Evolutionary conservation across 1,140 invertebrate species (phyloP).

Genomic region (Dendrolimus punctatus): DNA sequence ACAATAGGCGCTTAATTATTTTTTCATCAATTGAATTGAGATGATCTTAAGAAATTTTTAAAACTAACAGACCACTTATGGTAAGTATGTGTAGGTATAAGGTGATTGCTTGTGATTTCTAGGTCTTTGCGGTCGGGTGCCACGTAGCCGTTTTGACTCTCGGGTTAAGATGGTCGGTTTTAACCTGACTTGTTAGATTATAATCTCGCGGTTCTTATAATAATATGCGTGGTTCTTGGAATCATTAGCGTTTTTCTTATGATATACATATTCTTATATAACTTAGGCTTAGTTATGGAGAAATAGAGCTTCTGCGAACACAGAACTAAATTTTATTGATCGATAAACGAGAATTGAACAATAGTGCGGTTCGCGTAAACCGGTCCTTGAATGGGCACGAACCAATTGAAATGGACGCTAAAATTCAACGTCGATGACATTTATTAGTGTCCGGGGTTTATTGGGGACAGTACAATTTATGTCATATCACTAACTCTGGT

Average conservation of each 20-base stretch:
- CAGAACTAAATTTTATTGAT: constrained; percentile 1
- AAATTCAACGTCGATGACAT: constrained; percentile 7
- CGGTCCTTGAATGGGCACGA: constrained; percentile 8
- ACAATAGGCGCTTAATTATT: too few species aligned
- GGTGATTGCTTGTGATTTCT: too few species aligned
- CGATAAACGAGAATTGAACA: constrained; percentile 7
- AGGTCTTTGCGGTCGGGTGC: too few species aligned
- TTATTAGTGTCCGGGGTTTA: constrained; percentile 3
- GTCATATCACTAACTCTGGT: background rate
- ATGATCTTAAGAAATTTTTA: too few species aligned
- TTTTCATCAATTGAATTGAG: too few species aligned
- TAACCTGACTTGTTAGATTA: too few species aligned
- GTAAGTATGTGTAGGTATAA: too few species aligned
- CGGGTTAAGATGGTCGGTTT: too few species aligned
- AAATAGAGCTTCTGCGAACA: background rate
- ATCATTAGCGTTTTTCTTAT: background rate
- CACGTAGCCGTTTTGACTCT: too few species aligned
- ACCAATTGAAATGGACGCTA: constrained; percentile 1
- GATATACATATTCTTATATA: background rate
- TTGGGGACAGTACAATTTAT: constrained; percentile 3
- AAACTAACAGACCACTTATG: too few species aligned
- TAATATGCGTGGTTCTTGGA: too few species aligned
- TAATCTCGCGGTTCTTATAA: too few species aligned
- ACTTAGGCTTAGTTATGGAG: background rate
- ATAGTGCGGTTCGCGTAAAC: constrained; percentile 6